Percentiles rank a stretch among this genome's conserved stretches.
Evolutionary conservation across 2,797 vertebrate genomes (phyloP).

Genomic region (Eidolon dupreanum): DNA sequence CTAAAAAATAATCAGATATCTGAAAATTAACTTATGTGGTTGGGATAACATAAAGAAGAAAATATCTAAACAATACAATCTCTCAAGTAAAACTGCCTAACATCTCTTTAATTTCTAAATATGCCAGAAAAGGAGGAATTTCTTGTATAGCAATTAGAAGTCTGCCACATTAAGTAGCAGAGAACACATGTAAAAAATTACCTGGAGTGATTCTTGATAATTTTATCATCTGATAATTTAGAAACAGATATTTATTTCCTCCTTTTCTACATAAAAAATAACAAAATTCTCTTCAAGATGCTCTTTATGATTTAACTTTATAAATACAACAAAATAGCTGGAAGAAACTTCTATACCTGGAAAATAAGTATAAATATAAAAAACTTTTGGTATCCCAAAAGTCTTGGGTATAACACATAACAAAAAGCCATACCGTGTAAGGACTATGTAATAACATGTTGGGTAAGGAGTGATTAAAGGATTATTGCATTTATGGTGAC

Average conservation of each 20-base stretch:
- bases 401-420: not conserved
- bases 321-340: not conserved
- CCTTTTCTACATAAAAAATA: not conserved
- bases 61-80: not conserved
- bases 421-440: not conserved
- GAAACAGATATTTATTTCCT: not conserved
- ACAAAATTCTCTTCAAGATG: not conserved
- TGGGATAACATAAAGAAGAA: conserved; percentile 4
- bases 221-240: not conserved
- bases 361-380: conserved; percentile 24
- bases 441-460: not conserved
- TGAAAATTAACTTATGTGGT: conserved; percentile 44
- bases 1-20: conserved; percentile 3
- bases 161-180: not conserved
- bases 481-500: conserved; percentile 22
- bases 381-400: not conserved
- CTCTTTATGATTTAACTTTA: conserved; percentile 28
- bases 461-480: not conserved
- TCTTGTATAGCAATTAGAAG: not conserved
- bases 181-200: not conserved
- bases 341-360: conserved; percentile 22
- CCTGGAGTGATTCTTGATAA: not conserved
- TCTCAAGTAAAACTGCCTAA: not conserved
- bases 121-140: not conserved
- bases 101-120: conserved; percentile 28